Evolutionary conservation across 2,888 invertebrate species (phyloP).

Genomic region (Sarcophaga subvicina): DNA sequence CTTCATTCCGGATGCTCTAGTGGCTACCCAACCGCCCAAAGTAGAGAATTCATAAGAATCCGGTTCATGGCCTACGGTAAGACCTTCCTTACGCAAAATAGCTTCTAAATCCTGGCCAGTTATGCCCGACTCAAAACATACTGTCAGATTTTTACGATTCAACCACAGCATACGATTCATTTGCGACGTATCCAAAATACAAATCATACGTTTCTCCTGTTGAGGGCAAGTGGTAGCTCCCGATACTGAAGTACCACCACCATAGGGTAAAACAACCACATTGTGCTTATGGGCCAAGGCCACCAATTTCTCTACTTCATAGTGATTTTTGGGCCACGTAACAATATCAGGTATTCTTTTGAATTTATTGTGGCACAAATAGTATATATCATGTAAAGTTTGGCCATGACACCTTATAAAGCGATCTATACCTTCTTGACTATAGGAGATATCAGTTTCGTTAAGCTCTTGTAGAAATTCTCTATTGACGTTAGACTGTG

Average conservation of each 20-base stretch:
- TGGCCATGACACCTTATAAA: conserved; percentile 96
- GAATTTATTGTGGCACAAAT: conserved; percentile 88
- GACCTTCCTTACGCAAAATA: conserved; percentile 89
- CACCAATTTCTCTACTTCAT: conserved; percentile 92
- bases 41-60: conserved; percentile 99
- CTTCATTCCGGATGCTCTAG: conserved; percentile 99
- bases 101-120: conserved; percentile 97
- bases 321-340: conserved; percentile 94
- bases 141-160: conserved; percentile 91
- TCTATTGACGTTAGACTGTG: conserved; percentile 85
- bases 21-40: conserved; percentile 98
- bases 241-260: conserved; percentile 97
- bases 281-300: conserved; percentile 88
- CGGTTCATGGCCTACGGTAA: conserved; percentile 97
- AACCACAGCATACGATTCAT: conserved; percentile 98
- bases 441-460: conserved; percentile 84
- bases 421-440: conserved; percentile 91
- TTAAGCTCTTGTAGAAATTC: conserved; percentile 85
- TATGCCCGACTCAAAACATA: conserved; percentile 94
- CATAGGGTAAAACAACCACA: conserved; percentile 95
- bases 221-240: conserved; percentile 93
- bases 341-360: conserved; percentile 96
- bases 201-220: conserved; percentile 90
- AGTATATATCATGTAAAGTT: conserved; percentile 93
- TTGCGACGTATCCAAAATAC: conserved; percentile 95